phyloP scores from a whole-genome alignment of 2,113 vertebrate species.

The Callionymus lyra region DNA sequence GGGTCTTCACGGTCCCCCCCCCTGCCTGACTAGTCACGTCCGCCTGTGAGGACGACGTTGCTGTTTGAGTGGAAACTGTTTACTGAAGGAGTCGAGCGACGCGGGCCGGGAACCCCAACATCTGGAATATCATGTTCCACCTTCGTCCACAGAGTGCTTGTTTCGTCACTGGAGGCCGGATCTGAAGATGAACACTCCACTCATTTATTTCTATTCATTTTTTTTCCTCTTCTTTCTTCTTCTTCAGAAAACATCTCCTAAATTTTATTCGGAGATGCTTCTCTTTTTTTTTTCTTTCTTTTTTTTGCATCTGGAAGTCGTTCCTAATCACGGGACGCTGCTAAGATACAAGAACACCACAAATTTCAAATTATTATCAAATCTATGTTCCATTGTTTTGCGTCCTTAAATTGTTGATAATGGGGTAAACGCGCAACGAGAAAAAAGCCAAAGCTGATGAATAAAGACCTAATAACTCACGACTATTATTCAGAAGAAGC shows the following conservation, averaged over 20 bases:
- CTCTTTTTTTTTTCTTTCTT: too few species aligned
- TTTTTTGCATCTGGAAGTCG: conserved; percentile 33
- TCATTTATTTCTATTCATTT: conserved; percentile 21
- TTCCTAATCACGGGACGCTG: conserved; percentile 37
- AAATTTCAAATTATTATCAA: too few species aligned
- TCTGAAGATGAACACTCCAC: conserved; percentile 54
- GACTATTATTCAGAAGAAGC: conserved; percentile 68
- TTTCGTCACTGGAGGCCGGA: conserved; percentile 41
- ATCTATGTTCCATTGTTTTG: too few species aligned
- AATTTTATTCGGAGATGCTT: conserved; percentile 29
- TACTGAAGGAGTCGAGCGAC: conserved; percentile 31
- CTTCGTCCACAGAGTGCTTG: conserved; percentile 34
- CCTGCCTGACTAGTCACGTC: conserved; percentile 19
- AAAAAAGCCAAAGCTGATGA: conserved; percentile 85
- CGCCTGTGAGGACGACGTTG: conserved; percentile 38
- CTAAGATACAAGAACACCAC: conserved; percentile 17
- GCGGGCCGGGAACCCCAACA: conserved; percentile 29
- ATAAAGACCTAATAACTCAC: conserved; percentile 70
- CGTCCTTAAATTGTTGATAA: too few species aligned
- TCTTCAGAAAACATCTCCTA: conserved; percentile 42
- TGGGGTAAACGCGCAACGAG: conserved; percentile 49
- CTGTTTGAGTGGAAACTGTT: conserved; percentile 49
- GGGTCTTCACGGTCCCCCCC: conserved; percentile 20
- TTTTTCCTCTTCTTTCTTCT: conserved; percentile 30
- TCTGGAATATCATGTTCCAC: conserved; percentile 30